Conservation (phyloP, 2,113 vertebrate species). For the human (Homo sapiens) region DNA sequence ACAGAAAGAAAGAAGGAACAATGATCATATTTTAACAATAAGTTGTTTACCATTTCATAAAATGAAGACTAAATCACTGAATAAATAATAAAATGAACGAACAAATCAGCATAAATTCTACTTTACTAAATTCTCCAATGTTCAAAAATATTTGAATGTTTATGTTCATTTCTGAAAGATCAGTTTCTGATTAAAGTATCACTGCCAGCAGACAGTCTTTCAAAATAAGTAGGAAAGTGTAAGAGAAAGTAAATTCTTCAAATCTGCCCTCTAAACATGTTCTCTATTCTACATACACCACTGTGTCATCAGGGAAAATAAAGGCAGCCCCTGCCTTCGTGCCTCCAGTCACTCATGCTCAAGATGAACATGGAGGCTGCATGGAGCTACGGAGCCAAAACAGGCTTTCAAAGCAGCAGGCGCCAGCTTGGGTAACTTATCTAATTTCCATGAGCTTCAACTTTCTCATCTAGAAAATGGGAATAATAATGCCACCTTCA, state of each 20-base stretch:
- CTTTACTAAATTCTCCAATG: not conserved
- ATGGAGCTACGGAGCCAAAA: fast-evolving
- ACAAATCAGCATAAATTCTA: not conserved
- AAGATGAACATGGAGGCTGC: fast-evolving
- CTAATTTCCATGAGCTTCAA: not conserved
- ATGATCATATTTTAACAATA: conserved; percentile 7
- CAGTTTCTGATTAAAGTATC: not conserved
- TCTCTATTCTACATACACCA: not conserved
- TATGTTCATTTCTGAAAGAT: not conserved
- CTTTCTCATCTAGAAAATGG: not conserved
- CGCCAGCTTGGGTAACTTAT: not conserved
- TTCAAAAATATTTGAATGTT: not conserved
- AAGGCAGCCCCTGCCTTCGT: fast-evolving
- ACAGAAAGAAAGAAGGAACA: not conserved
- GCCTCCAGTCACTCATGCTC: not conserved
- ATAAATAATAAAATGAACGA: not conserved
- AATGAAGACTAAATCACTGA: not conserved
- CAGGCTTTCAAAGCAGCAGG: not conserved
- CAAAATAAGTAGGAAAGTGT: not conserved
- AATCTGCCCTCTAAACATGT: not conserved
- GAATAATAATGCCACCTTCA: not conserved
- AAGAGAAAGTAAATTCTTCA: not conserved
- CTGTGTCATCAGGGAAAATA: not conserved
- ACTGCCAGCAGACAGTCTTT: not conserved
- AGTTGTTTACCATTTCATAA: not conserved